A percentile compares a stretch with the other conserved stretches of the same genome.
Conservation (phyloP, 92 coral and sea anemone species). For the Siderastrea siderea region DNA sequence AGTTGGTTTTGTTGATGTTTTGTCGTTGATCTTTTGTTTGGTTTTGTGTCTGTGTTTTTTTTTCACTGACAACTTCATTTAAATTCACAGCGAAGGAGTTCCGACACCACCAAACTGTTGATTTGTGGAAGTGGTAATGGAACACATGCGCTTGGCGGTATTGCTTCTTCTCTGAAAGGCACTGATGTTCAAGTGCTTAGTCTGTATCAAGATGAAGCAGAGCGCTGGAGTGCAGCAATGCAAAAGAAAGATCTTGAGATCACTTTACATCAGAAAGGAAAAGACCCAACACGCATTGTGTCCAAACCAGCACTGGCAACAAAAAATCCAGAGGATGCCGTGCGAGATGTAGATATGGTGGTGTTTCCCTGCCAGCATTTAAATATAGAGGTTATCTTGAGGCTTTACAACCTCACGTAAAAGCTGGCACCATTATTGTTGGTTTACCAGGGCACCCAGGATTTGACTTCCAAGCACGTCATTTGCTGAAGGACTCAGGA, state of each 20-base stretch:
- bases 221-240: slow-evolving; percentile 58
- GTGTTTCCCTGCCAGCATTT: slow-evolving; percentile 74
- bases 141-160: slow-evolving; percentile 69
- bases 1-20: too few species aligned
- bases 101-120: slow-evolving; percentile 46
- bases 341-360: slow-evolving; percentile 73
- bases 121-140: slow-evolving; percentile 75
- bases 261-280: slow-evolving; percentile 27
- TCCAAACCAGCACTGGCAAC: slow-evolving; percentile 58
- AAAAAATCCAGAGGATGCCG: slow-evolving; percentile 70
- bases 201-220: slow-evolving; percentile 64
- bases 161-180: slow-evolving; percentile 62
- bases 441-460: slow-evolving; percentile 81
- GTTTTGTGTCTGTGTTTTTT: too few species aligned
- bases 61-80: too few species aligned
- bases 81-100: neutral
- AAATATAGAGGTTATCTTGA: slow-evolving; percentile 61
- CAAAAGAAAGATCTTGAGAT: slow-evolving; percentile 42
- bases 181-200: slow-evolving; percentile 69
- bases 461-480: slow-evolving; percentile 59
- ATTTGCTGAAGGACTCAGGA: slow-evolving; percentile 58
- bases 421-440: slow-evolving; percentile 71
- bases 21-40: too few species aligned
- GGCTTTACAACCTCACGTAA: slow-evolving; percentile 52
- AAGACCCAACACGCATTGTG: slow-evolving; percentile 22